Base-by-base conservation (phyloP, 2,888 invertebrate species). In the Agrochola macilenta region DNA sequence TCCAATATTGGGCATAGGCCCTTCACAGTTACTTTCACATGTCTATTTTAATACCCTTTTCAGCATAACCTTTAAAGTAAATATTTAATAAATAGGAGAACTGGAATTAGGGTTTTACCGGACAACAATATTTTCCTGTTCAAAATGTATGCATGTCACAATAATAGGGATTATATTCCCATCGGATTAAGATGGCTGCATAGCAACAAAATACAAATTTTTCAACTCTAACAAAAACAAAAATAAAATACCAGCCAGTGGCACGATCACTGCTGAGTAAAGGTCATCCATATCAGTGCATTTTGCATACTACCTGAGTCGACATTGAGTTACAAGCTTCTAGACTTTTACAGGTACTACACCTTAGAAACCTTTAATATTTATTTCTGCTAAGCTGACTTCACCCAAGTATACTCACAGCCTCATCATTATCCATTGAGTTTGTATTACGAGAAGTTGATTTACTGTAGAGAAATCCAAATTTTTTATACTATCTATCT, bases 41-140 rank as follows among this genome's bases (percentile, higher is more conserved):
- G 3, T 35, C 1, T 17, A 17, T 9, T 46, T 58, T 12, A 72
- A 7, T 60, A 4, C 2, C 30, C 0, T 54, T 66, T 79, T 54
- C 14, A 7, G 11, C 66, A 80, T 49, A 80, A 69, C 58, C 58
- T 71, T 63, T 17, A 52, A 54, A 46, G 5, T 52, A 49, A 66
- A 66, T 52, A 43, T 81, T 60, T 61, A 63, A 26, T 7, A 63
- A 64, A 43, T 23, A 68, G 1, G 20, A 35, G 20, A 14, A 26
- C 20, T 64, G 1, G 68, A 70, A 70, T 68, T 70, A 14, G 60
- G 70, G 52, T 66, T 82, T 58, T 58, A 49, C 66, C 76, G 26
- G 64, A 30, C 30, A 52, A 64, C 57, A 8, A 57, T 61, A 49
- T 82, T 81, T 82, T 81, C 82, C 77, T 81, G 82, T 81, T 58